phyloP scores from a whole-genome alignment of 2,797 vertebrate species.

The Channallabes apus region DNA sequence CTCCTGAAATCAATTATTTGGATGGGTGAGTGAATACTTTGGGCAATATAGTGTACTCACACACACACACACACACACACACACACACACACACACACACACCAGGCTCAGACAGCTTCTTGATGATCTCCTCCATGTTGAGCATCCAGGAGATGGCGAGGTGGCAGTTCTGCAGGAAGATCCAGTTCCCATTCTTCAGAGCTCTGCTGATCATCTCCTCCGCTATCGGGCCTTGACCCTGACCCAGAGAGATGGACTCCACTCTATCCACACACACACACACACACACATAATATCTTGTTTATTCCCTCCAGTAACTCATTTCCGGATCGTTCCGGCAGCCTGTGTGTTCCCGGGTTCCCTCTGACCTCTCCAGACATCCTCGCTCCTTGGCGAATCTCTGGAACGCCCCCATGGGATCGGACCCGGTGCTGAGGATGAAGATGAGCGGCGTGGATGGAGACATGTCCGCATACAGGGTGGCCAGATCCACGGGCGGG shows the following conservation, averaged over 20 bases:
- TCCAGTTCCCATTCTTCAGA: slow-evolving; percentile 77
- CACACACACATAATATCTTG: background rate
- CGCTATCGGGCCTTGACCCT: slow-evolving; percentile 84
- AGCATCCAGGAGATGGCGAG: slow-evolving; percentile 85
- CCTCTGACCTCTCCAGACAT: slow-evolving; percentile 74
- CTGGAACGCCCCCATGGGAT: slow-evolving; percentile 85
- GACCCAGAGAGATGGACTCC: slow-evolving; percentile 81
- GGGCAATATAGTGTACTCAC: too few relatives aligned
- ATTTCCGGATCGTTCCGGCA: too few relatives aligned
- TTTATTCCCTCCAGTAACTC: too few relatives aligned
- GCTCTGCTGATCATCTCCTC: slow-evolving; percentile 80
- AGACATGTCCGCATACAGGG: slow-evolving; percentile 79
- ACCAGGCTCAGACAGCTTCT: slow-evolving; percentile 80
- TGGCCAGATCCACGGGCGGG: slow-evolving; percentile 79
- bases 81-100: slow-evolving; percentile 9
- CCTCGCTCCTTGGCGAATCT: slow-evolving; percentile 81
- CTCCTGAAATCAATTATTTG: too few relatives aligned
- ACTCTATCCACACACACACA: slow-evolving; percentile 66
- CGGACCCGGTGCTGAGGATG: slow-evolving; percentile 84
- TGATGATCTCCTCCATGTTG: slow-evolving; percentile 86
- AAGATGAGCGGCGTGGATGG: slow-evolving; percentile 77
- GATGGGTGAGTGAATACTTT: too few relatives aligned
- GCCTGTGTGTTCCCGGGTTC: too few relatives aligned
- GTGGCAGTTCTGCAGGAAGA: slow-evolving; percentile 86
- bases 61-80: background rate